Evolutionary conservation across 2,888 invertebrate species (phyloP).

Genomic region (Invenusta paracnida): DNA sequence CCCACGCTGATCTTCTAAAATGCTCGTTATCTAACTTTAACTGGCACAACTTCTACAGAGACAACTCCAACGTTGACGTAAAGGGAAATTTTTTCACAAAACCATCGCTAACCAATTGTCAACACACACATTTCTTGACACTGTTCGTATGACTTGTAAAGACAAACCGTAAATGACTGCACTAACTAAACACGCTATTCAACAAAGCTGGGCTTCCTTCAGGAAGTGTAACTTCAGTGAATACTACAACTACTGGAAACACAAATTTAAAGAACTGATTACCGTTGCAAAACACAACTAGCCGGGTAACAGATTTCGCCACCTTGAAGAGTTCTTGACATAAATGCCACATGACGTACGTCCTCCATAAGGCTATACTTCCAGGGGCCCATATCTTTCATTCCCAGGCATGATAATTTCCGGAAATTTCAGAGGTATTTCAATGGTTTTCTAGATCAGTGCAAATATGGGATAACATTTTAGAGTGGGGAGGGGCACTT

Average conservation of each 20-base stretch:
- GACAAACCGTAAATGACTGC: conserved; percentile 22
- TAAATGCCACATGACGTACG: no score
- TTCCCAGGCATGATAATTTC: no score
- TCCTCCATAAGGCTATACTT: no score
- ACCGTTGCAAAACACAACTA: neutral
- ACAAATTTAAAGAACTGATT: conserved; percentile 9
- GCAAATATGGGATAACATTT: no score
- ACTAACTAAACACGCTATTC: neutral
- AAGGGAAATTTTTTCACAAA: neutral
- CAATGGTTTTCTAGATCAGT: no score
- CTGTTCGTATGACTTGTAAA: conserved; percentile 5
- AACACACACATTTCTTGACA: neutral
- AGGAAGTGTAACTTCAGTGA: neutral
- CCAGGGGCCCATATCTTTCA: no score
- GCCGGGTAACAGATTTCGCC: no score
- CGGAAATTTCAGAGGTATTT: no score
- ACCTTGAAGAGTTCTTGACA: no score
- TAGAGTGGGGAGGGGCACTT: no score
- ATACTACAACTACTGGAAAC: conserved; percentile 4
- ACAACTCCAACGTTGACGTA: neutral
- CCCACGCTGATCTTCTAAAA: neutral
- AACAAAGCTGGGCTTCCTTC: neutral
- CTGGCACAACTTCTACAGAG: neutral
- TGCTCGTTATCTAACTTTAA: neutral
- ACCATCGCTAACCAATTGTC: no score